Conservation (phyloP, 2,113 vertebrate genomes). For the Panurus biarmicus region DNA sequence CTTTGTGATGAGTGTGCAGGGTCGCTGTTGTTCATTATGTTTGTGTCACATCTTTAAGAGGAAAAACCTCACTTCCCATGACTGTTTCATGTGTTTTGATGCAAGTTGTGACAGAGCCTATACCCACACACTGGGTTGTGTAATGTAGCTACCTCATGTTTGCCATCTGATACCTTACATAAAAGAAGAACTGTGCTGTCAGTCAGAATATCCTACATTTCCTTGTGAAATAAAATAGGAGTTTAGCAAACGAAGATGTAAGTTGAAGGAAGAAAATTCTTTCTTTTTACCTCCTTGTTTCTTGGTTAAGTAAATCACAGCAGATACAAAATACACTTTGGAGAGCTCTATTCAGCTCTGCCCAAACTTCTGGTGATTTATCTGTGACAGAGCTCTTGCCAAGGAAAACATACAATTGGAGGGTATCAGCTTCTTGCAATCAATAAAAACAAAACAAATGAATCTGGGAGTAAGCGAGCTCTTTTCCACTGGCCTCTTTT, state of each 20-base stretch:
- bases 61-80: not conserved
- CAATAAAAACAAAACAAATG: not conserved
- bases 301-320: not conserved
- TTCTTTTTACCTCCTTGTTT: not conserved
- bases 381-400: not conserved
- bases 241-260: not conserved
- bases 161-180: not conserved
- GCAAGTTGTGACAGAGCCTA: not conserved
- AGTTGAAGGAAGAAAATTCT: not conserved
- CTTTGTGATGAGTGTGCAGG: not conserved
- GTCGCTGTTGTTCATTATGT: not conserved
- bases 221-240: not conserved
- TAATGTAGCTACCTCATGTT: not conserved
- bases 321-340: not conserved
- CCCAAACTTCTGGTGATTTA: not conserved
- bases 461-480: not conserved
- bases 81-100: not conserved
- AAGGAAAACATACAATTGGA: not conserved
- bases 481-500: not conserved
- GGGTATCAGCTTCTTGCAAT: not conserved
- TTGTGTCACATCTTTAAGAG: not conserved
- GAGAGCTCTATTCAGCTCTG: not conserved
- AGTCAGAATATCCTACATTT: not conserved
- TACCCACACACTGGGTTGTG: not conserved
- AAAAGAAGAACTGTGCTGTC: not conserved